phyloP scores from a whole-genome alignment of 2,113 vertebrate species.

The Anoura caudifer region DNA sequence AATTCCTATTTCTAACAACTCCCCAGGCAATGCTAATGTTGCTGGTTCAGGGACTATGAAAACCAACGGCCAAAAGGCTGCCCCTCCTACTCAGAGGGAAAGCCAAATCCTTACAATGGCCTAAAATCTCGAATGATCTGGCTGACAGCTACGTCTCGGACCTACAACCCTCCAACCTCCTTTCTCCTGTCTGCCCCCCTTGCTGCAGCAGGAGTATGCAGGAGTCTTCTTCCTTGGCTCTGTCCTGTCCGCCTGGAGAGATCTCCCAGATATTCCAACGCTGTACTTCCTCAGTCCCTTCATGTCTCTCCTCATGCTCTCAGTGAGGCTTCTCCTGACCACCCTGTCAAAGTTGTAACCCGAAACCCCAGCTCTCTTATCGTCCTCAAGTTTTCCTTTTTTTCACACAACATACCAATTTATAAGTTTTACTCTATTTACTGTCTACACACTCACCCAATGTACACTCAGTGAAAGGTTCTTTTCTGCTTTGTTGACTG shows the following conservation, averaged over 20 bases:
- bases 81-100: background rate
- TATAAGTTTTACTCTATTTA: background rate
- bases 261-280: background rate
- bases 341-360: background rate
- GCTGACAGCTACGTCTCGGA: background rate
- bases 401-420: background rate
- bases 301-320: background rate
- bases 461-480: background rate
- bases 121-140: background rate
- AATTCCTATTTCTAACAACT: background rate
- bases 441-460: background rate
- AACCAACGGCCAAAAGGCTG: background rate
- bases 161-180: background rate
- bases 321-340: background rate
- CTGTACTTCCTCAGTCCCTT: background rate
- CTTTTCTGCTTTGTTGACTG: background rate
- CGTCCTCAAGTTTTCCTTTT: background rate
- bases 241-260: background rate
- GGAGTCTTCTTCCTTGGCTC: fast-evolving
- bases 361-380: background rate
- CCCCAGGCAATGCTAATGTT: background rate
- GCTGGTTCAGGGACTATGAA: background rate
- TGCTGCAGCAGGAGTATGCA: background rate
- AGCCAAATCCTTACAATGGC: background rate
- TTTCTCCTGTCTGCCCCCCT: background rate